Base-by-base conservation (phyloP, 1,140 invertebrate genomes). In the Episyrphus balteatus region DNA sequence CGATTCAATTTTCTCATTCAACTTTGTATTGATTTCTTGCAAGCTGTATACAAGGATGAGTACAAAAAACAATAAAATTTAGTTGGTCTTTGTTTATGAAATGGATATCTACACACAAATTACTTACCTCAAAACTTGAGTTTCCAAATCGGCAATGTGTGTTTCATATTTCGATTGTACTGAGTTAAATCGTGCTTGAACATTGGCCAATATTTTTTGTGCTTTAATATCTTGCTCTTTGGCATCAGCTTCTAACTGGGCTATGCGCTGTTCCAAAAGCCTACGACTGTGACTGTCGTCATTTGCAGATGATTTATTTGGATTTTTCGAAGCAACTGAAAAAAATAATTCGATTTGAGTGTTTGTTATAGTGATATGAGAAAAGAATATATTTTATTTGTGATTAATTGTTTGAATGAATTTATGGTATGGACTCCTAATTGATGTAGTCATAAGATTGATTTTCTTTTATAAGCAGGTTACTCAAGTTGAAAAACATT, bases 131-230 rank as follows among this genome's bases (percentile, higher is more conserved):
- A 77, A 68, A 9, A 83, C 70, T 52, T 82, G 78, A 13, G 77
- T 70, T 59, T 86, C 82, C 1, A 87, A 67, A 42, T 86, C 83
- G 21, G 76, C 74, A 33, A 88, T 83, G 52, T 85, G 82, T 18
- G 70, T 75, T 45, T 83, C 77, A 55, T 88, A 86, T 55, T 84
- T 86, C 42, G 76, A 71, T 59, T 83, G 83, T 72, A 84, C 81
- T 37, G 82, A 77, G n/a, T 76, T 74, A 57, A 86, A 83, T 51
- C 83, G 82, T 31, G 79, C 78, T 61, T 85, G 82, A 7, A 86
- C 72, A 19, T 82, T 82, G 8, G 75, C 53, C 19, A 86, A 57
- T n/a, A 82, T 79, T 49, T 78, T 73, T 41, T 83, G 78, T n/a
- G 78, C 78, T 55, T 80, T 75, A 15, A 74, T 61, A 53, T 86